Evolutionary conservation across 2,797 vertebrate species (phyloP).

Genomic region (Aphelocoma californica): DNA sequence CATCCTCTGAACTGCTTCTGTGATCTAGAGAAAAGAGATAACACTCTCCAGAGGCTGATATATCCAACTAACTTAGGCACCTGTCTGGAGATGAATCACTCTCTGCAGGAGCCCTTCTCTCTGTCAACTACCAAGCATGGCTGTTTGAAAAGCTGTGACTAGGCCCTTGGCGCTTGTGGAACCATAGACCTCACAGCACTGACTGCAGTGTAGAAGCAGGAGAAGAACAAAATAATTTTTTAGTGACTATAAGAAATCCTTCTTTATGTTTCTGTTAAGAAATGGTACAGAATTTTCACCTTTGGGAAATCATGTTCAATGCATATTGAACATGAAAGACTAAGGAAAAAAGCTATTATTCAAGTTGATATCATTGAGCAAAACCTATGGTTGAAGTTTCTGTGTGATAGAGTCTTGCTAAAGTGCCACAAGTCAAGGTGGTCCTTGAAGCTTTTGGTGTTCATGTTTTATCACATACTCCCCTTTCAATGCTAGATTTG

Average conservation of each 20-base stretch:
- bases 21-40: neutral
- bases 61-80: neutral
- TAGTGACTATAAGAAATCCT: neutral
- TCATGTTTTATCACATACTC: neutral
- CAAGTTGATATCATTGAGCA: neutral
- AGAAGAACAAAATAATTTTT: neutral
- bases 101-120: neutral
- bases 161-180: too few species aligned
- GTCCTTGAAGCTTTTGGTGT: neutral
- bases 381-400: neutral
- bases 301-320: neutral
- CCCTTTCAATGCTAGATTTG: neutral
- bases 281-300: neutral
- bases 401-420: neutral
- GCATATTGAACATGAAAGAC: neutral
- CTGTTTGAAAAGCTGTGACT: neutral
- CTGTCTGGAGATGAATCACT: neutral
- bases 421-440: neutral
- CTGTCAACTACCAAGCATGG: neutral
- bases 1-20: neutral
- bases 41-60: neutral
- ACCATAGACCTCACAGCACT: neutral
- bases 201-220: neutral
- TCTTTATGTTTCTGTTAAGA: neutral
- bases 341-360: neutral